Conservation (phyloP, 2,888 invertebrate species). For the Yponomeuta evonymella region DNA sequence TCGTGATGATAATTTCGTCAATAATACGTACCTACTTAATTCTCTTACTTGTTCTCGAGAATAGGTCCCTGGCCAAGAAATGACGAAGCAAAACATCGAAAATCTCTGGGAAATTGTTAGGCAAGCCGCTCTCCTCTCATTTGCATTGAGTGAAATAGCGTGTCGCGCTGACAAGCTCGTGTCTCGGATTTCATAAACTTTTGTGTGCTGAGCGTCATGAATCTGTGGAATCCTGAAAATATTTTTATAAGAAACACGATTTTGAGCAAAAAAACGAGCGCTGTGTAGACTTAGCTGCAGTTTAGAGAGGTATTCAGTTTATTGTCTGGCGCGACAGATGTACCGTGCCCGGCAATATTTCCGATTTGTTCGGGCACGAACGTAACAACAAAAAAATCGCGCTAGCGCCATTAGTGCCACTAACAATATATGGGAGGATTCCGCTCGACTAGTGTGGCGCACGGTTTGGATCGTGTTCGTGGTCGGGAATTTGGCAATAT, state of each 20-base stretch:
- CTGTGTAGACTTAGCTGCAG: neutral
- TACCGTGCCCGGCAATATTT: too few relatives aligned
- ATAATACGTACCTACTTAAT: neutral
- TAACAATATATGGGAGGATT: too few relatives aligned
- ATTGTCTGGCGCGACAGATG: too few relatives aligned
- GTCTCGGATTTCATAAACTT: slow-evolving; percentile 6
- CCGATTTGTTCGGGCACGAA: too few relatives aligned
- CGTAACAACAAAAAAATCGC: too few relatives aligned
- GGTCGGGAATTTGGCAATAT: too few relatives aligned
- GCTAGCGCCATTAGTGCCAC: too few relatives aligned
- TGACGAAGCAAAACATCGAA: slow-evolving; percentile 29
- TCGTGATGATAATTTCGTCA: too few relatives aligned
- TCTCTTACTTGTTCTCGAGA: neutral
- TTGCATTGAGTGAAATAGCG: slow-evolving; percentile 14
- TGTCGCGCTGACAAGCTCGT: slow-evolving; percentile 5
- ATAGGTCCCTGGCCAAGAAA: slow-evolving; percentile 17
- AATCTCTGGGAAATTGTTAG: slow-evolving; percentile 29
- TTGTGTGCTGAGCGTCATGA: slow-evolving; percentile 4
- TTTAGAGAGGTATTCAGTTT: too few relatives aligned
- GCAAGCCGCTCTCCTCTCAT: slow-evolving; percentile 14
- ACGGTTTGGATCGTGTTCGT: too few relatives aligned
- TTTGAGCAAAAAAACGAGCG: neutral
- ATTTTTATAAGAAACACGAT: neutral
- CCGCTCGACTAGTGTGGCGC: too few relatives aligned
- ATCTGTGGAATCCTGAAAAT: neutral